phyloP scores from a whole-genome alignment of 2,113 vertebrate genomes.

The Grallaria varia region DNA sequence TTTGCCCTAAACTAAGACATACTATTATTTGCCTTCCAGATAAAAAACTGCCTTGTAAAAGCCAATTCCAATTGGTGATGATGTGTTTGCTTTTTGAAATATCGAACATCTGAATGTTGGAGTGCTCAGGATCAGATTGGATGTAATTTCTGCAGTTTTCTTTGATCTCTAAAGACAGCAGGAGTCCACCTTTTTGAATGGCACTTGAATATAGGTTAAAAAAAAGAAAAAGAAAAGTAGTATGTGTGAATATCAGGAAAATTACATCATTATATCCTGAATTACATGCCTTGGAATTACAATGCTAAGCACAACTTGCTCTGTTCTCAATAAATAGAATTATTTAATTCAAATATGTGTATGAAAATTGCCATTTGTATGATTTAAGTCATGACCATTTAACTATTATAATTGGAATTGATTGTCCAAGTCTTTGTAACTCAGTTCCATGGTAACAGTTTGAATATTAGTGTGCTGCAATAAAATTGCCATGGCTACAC shows the following conservation, averaged over 20 bases:
- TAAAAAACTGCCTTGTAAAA: neutral
- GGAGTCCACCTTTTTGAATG: neutral
- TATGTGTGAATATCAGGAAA: neutral
- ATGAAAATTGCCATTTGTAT: neutral
- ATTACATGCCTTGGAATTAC: neutral
- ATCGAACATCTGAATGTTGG: neutral
- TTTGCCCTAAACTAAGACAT: too few species aligned
- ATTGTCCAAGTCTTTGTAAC: neutral
- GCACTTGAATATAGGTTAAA: neutral
- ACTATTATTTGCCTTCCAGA: neutral
- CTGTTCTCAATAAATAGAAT: neutral
- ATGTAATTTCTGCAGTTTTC: slow-evolving; percentile 33
- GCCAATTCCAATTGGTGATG: neutral
- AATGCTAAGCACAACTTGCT: neutral
- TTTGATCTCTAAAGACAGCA: slow-evolving; percentile 15
- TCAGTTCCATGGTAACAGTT: neutral
- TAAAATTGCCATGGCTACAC: neutral
- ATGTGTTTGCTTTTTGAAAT: slow-evolving; percentile 33
- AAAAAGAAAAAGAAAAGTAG: neutral
- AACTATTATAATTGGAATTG: neutral
- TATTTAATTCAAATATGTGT: neutral
- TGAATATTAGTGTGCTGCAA: neutral
- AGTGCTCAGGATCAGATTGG: neutral
- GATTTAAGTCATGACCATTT: neutral
- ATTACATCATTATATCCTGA: neutral